A percentile compares a stretch with the other conserved stretches of the same genome.
Evolutionary conservation across 2,888 invertebrate genomes (phyloP).

Genomic region (Ariolimax columbianus): DNA sequence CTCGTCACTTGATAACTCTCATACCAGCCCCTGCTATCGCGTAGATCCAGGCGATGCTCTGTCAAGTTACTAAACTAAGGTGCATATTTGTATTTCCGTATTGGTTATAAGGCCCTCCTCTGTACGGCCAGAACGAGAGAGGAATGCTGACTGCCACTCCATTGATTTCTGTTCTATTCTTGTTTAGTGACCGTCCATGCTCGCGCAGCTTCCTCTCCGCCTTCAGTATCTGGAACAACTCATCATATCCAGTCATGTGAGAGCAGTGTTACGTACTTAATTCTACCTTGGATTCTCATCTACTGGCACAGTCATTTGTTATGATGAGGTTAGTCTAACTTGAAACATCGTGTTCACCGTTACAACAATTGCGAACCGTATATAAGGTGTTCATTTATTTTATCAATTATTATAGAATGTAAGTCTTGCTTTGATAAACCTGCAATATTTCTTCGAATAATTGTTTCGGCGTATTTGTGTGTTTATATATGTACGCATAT

Average conservation of each 20-base stretch:
- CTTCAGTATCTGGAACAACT: background rate
- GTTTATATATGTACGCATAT: too few relatives aligned
- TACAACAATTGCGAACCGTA: too few relatives aligned
- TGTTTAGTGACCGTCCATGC: background rate
- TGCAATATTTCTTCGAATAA: too few relatives aligned
- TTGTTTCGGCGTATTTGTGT: too few relatives aligned
- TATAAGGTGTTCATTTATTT: too few relatives aligned
- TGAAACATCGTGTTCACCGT: background rate
- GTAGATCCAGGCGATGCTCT: too few relatives aligned
- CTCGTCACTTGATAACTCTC: too few relatives aligned
- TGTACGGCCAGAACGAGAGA: background rate
- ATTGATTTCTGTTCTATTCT: background rate
- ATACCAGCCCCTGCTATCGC: too few relatives aligned
- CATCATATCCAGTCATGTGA: background rate
- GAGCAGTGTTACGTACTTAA: background rate
- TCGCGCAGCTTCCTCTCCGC: background rate
- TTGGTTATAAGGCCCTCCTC: background rate
- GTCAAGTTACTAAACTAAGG: background rate
- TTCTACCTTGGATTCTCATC: background rate
- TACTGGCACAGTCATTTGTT: background rate
- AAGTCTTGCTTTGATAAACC: too few relatives aligned
- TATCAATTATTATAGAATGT: too few relatives aligned
- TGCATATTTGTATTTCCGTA: background rate
- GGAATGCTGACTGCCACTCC: background rate
- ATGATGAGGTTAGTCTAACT: background rate